Conservation (phyloP, 53 echinoderm and acorn worm species). For the Patiria pectinifera region DNA sequence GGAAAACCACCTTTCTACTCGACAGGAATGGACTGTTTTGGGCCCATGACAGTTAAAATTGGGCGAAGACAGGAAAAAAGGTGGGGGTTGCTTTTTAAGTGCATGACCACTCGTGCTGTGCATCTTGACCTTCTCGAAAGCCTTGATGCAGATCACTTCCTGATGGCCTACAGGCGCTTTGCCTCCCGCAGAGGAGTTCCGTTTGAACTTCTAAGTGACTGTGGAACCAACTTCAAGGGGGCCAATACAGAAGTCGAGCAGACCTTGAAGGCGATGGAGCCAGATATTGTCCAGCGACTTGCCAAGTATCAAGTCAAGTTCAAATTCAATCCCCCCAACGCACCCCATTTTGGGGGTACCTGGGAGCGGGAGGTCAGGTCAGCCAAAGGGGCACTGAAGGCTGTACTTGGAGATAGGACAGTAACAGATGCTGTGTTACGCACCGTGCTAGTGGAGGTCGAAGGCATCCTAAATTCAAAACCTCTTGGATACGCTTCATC, state of each 20-base stretch:
- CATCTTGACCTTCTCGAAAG: conserved; percentile 20
- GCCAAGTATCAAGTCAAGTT: conserved; percentile 21
- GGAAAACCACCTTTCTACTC: conserved; percentile 4
- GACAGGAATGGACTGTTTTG: conserved; percentile 29
- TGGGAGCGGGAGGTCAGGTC: conserved; percentile 62
- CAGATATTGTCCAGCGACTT: not conserved
- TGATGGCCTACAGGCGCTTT: conserved; percentile 46
- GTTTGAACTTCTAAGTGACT: conserved; percentile 39
- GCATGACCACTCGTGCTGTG: conserved; percentile 45
- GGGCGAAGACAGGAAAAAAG: conserved; percentile 34
- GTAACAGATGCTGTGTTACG: conserved; percentile 54
- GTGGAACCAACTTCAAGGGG: conserved; percentile 67
- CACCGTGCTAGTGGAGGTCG: conserved; percentile 55
- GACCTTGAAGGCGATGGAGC: not conserved
- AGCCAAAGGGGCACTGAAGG: conserved; percentile 28
- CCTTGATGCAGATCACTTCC: conserved; percentile 5
- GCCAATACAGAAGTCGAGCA: conserved; percentile 2
- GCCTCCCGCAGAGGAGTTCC: conserved; percentile 23
- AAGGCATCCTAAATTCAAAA: conserved; percentile 68
- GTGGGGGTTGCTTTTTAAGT: conserved; percentile 46
- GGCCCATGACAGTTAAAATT: conserved; percentile 32
- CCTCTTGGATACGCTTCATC: conserved; percentile 63
- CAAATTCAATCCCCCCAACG: conserved; percentile 28
- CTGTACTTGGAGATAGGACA: conserved; percentile 12
- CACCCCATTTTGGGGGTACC: conserved; percentile 62